A percentile compares a stretch with the other conserved stretches of the same genome.
Evolutionary conservation across 1,140 invertebrate genomes (phyloP).

Genomic region (Cryptotermes secundus): DNA sequence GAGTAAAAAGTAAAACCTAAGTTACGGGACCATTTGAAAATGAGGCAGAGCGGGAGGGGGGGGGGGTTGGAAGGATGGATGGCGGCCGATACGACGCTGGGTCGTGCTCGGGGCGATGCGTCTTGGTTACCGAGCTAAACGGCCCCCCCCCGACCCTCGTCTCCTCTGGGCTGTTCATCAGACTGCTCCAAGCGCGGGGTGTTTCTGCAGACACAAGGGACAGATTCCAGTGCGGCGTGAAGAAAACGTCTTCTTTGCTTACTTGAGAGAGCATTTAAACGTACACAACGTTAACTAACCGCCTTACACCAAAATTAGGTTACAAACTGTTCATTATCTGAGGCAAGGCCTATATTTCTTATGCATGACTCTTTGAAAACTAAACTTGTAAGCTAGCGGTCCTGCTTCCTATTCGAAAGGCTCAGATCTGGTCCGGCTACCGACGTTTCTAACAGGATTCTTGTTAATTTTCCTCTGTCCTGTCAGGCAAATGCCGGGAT

Average conservation of each 20-base stretch:
- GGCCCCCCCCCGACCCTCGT: background rate
- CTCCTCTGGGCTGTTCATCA: background rate
- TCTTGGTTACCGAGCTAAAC: background rate
- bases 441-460: too few species aligned
- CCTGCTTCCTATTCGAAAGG: too few species aligned
- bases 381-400: too few species aligned
- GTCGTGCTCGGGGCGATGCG: background rate
- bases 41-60: background rate
- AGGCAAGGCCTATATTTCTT: too few species aligned
- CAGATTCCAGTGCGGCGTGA: background rate
- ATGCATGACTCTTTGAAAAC: too few species aligned
- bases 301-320: too few species aligned
- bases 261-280: background rate
- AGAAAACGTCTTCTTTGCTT: background rate
- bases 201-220: too few species aligned
- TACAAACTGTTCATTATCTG: too few species aligned
- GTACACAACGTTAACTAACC: too few species aligned
- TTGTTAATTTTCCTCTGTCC: too few species aligned
- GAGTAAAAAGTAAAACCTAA: slow-evolving; percentile 12
- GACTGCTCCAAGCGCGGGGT: background rate
- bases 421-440: too few species aligned
- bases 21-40: slow-evolving; percentile 15
- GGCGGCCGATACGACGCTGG: background rate
- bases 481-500: too few species aligned
- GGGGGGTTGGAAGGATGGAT: background rate